Base-by-base conservation (phyloP, 2,888 invertebrate genomes). In the Chrysina gloriosa region DNA sequence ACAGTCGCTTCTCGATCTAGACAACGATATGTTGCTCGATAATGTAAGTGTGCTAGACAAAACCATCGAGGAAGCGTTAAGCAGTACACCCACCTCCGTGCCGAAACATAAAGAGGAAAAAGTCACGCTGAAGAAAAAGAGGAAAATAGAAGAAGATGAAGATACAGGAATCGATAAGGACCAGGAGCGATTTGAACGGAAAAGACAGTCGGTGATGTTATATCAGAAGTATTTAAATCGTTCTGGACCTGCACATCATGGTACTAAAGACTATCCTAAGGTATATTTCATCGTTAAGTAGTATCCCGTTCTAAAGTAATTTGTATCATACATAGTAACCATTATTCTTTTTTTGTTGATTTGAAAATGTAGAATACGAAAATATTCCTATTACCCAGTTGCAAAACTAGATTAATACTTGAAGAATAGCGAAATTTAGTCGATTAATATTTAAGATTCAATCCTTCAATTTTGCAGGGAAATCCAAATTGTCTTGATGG, bases 201-300 rank as follows among this genome's bases (percentile, higher is more conserved):
- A 86, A 77, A 87, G 89, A 66, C 85, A 89, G 72, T 86, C 88
- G 0, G 88, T 89, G 0, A 86, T 86, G 36, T 82, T 90, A 21
- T 96, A 94, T 81, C 89, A 92, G 71, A 89, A 89, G 73, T 96
- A 91, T 80, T 85, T 94, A 70, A 89, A 92, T 73, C 87, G 94
- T 75, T 89, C 90, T 65, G 93, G 92, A 9, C 95, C 96, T 0
- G 88, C 90, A 75, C 89, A 95, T 84, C 90, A 92, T 19, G 96
- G 96, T 3, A 84, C 89, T 3, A 96, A 96, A 80, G 89, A 91
- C 80, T 87, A 95, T 66, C 96, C 96, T 2, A 88, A 92, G 86
- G 94, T 93, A 84, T 42, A 25, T 48, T n/a, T 3, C 4, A 42
- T 67, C n/a, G 11, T 54, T 42, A 34, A 64, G 45, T 54, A 19